phyloP scores from a whole-genome alignment of 2,797 vertebrate species.

The Choloepus didactylus region DNA sequence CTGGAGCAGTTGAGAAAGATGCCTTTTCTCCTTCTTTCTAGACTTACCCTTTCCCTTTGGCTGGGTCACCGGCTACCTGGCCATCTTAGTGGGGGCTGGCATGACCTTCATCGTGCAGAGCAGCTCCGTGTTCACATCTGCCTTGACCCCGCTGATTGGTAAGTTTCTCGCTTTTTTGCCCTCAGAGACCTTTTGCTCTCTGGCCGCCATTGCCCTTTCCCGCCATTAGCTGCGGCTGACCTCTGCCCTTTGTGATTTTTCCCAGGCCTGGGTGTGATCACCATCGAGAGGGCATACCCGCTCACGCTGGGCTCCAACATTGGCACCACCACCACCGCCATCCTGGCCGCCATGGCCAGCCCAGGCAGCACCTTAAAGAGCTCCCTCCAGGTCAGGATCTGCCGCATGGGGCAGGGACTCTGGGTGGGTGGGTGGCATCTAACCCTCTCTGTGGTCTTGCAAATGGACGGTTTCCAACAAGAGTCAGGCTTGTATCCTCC shows the following conservation, averaged over 20 bases:
- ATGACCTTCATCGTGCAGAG: slow-evolving; percentile 99
- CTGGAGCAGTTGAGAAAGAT: fast-evolving
- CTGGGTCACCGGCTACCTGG: slow-evolving; percentile 97
- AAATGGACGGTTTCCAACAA: background rate
- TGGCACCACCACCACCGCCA: slow-evolving; percentile 97
- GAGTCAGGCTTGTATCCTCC: background rate
- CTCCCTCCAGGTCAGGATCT: slow-evolving; percentile 93
- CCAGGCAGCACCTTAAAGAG: slow-evolving; percentile 91
- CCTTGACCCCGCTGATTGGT: slow-evolving; percentile 98
- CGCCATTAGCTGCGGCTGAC: background rate
- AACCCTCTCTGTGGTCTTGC: background rate
- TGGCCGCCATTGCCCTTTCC: background rate
- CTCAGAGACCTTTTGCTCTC: background rate
- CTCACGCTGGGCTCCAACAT: slow-evolving; percentile 97
- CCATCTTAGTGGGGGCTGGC: slow-evolving; percentile 95
- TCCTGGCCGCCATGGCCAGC: slow-evolving; percentile 96
- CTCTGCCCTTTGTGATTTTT: background rate
- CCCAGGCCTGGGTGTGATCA: slow-evolving; percentile 96
- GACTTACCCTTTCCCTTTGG: slow-evolving; percentile 97
- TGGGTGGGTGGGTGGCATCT: background rate
- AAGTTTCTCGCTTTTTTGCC: slow-evolving; percentile 78
- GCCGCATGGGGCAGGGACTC: background rate
- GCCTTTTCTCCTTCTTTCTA: slow-evolving; percentile 79
- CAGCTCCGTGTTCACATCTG: slow-evolving; percentile 98
- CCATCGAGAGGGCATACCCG: slow-evolving; percentile 96